These are phyloP conservation scores for Erpetoichthys calabaricus DNA, from an alignment of 2,797 vertebrate species.

Conservation along the genomic window DNA sequence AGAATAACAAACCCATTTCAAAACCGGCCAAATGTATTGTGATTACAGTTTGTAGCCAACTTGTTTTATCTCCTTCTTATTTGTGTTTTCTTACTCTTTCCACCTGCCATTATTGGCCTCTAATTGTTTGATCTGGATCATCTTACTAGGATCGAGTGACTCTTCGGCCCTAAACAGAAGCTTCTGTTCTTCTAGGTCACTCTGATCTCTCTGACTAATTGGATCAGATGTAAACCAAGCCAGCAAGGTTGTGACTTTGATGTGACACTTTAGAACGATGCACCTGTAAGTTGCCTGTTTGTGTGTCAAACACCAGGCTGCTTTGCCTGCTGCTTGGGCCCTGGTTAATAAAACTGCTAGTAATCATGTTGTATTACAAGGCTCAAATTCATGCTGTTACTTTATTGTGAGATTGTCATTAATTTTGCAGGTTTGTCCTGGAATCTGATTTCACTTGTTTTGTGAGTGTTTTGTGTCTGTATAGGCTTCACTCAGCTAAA, in stretches of 20 bases:
- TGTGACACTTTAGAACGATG: slow-evolving; percentile 48
- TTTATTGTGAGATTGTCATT: slow-evolving; percentile 55
- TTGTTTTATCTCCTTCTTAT: slow-evolving; percentile 34
- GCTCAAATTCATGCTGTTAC: slow-evolving; percentile 50
- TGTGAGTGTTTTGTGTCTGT: slow-evolving; percentile 16
- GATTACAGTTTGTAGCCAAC: slow-evolving; percentile 56
- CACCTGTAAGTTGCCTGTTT: slow-evolving; percentile 47
- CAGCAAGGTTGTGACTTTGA: slow-evolving; percentile 70
- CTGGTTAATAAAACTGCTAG: slow-evolving; percentile 46
- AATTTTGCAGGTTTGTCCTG: slow-evolving; percentile 68
- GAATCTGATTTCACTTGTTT: slow-evolving; percentile 56
- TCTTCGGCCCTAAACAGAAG: slow-evolving; percentile 46
- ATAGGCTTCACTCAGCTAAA: slow-evolving; percentile 34
- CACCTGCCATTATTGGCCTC: slow-evolving; percentile 28
- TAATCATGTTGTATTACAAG: slow-evolving; percentile 52
- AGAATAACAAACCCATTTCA: slow-evolving; percentile 65
- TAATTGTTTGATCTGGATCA: slow-evolving; percentile 42
- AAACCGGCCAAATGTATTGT: slow-evolving; percentile 43
- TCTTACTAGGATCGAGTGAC: slow-evolving; percentile 78
- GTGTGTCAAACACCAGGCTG: slow-evolving; percentile 51
- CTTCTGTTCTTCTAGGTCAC: slow-evolving; percentile 59
- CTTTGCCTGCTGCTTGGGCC: slow-evolving; percentile 51
- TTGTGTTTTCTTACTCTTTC: slow-evolving; percentile 29
- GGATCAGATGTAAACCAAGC: slow-evolving; percentile 89
- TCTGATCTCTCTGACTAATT: slow-evolving; percentile 82